Evolutionary conservation across 2,797 vertebrate genomes (phyloP).

Genomic region (Salarias fasciatus): DNA sequence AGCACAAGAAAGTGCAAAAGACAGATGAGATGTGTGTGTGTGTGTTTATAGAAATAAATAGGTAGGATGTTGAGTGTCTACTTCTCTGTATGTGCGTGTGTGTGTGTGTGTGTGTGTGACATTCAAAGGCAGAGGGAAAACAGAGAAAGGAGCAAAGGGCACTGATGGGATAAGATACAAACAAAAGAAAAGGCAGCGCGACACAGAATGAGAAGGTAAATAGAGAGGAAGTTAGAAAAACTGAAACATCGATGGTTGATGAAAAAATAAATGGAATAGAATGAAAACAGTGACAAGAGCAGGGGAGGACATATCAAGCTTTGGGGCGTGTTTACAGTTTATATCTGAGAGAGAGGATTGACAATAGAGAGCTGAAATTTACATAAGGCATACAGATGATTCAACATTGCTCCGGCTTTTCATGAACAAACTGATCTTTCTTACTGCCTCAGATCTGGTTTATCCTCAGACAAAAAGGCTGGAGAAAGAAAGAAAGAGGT

Average conservation of each 20-base stretch:
- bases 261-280: too few species aligned
- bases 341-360: background rate
- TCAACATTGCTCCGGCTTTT: slow-evolving; percentile 11
- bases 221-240: too few species aligned
- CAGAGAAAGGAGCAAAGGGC: too few species aligned
- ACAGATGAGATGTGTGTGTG: slow-evolving; percentile 20
- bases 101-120: too few species aligned
- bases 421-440: background rate
- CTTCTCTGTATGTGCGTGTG: too few species aligned
- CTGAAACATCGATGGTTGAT: too few species aligned
- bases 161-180: slow-evolving; percentile 31
- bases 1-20: background rate
- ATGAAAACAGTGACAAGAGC: background rate
- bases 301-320: slow-evolving; percentile 22
- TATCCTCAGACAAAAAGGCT: background rate
- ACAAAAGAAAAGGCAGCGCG: background rate
- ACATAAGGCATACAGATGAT: slow-evolving; percentile 22
- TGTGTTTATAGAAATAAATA: background rate
- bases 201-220: too few species aligned
- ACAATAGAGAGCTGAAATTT: slow-evolving; percentile 2
- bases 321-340: background rate
- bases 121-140: too few species aligned
- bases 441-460: background rate
- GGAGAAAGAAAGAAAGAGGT: slow-evolving; percentile 1
- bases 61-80: too few species aligned